Conservation (phyloP, 92 coral and sea anemone species). For the Paramuricea clavata region DNA sequence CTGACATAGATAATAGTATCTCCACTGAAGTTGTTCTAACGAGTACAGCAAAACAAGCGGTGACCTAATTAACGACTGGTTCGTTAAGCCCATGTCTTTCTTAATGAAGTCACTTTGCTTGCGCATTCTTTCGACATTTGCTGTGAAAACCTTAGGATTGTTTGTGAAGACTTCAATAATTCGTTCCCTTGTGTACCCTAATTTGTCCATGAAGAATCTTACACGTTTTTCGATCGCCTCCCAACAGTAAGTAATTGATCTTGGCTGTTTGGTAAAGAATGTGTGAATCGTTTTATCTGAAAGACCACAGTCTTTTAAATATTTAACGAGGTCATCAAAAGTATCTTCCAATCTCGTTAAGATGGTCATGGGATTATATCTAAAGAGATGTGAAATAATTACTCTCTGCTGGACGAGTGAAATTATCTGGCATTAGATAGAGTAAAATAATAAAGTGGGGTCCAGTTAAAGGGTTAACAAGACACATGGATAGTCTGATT, state of each 20-base stretch:
- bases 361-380: slow-evolving; percentile 36
- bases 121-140: slow-evolving; percentile 24
- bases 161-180: slow-evolving; percentile 43
- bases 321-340: slow-evolving; percentile 27
- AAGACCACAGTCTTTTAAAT: slow-evolving; percentile 32
- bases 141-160: slow-evolving; percentile 31
- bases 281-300: slow-evolving; percentile 38
- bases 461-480: too few species aligned
- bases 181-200: slow-evolving; percentile 45
- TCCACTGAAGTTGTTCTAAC: slow-evolving; percentile 26
- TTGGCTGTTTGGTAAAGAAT: slow-evolving; percentile 41
- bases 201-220: slow-evolving; percentile 36
- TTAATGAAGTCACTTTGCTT: slow-evolving; percentile 32
- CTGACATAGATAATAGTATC: slow-evolving; percentile 22
- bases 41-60: slow-evolving; percentile 37
- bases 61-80: slow-evolving; percentile 23
- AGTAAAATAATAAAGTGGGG: too few species aligned
- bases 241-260: slow-evolving; percentile 37
- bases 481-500: too few species aligned
- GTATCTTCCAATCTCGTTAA: slow-evolving; percentile 32
- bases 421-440: too few species aligned
- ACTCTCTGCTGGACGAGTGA: not conserved
- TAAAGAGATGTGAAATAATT: not conserved
- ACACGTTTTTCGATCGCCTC: slow-evolving; percentile 40
- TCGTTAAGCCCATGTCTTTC: slow-evolving; percentile 31